phyloP scores from a whole-genome alignment of 2,113 vertebrate species.

The Myxocyprinus asiaticus region DNA sequence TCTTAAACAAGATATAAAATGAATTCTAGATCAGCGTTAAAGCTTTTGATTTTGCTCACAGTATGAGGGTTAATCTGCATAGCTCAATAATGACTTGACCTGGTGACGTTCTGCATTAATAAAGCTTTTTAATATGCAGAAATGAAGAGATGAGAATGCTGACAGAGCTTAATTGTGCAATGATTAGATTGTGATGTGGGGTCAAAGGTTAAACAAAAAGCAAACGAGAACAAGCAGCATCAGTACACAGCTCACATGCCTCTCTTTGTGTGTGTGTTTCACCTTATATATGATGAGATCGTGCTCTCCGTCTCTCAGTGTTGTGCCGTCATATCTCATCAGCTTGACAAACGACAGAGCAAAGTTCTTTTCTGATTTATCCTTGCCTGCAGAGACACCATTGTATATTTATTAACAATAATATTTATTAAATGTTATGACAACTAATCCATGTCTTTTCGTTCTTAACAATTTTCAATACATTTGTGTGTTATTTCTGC shows the following conservation, averaged over 20 bases:
- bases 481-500: no score
- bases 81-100: slow-evolving; percentile 35
- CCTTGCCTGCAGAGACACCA: slow-evolving; percentile 82
- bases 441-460: no score
- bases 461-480: no score
- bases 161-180: slow-evolving; percentile 24
- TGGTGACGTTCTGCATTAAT: slow-evolving; percentile 28
- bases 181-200: slow-evolving; percentile 39
- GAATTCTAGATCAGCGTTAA: not conserved
- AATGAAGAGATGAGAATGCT: slow-evolving; percentile 15
- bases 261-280: not conserved
- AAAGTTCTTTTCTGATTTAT: slow-evolving; percentile 97
- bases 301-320: slow-evolving; percentile 91
- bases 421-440: no score
- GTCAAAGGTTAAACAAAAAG: slow-evolving; percentile 22
- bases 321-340: slow-evolving; percentile 97
- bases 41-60: not conserved
- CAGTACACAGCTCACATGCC: slow-evolving; percentile 2
- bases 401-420: not conserved
- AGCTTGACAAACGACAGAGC: slow-evolving; percentile 95
- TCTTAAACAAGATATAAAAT: not conserved
- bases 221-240: not conserved
- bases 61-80: not conserved
- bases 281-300: slow-evolving; percentile 99
- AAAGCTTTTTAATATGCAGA: slow-evolving; percentile 37